Evolutionary conservation across 2,113 vertebrate species (phyloP), one percentile per base, ranked within the genome.

Genomic region (Tautogolabrus adspersus): DNA sequence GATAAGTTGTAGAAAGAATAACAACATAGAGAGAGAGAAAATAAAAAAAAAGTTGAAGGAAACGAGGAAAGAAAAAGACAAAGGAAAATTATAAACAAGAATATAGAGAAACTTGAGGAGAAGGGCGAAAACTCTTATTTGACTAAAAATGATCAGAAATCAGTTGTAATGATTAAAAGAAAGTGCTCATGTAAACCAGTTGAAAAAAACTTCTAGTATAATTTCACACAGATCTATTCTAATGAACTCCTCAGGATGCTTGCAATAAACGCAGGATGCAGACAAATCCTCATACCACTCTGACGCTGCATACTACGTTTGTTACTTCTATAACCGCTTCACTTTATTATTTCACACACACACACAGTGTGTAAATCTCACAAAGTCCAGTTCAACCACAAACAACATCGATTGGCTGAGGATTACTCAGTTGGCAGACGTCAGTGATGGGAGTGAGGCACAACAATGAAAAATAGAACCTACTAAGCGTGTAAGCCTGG

Each of bases 401-500:
- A 75, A 85, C 52, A 70, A 59, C 21, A 64, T 42, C 51, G 21
- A 16, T 44, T 51, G 38, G 42, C 19, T 23, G 46, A 75, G 69
- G 73, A 83, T 84, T 71, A 83, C 46, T 77, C 58, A 66, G 61
- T 16, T 77, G 81, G 76, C 63, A 59, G 51, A 62, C 22, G 47
- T 37, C 34, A 58, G 37, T 56, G 65, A 81, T 56, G 75, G 87
- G 80, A 85, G 86, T 60, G 67, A 70, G 66, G 30, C 15, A 44
- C 52, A 63, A 72, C 66, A 65, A 79, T 85, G 62, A 77, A 78
- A 86, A 85, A 83, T 66, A 66, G 78, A 84, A 81, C 62, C 57
- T 65, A 72, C 69, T 85, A 73, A 82, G 78, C 61, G 6, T 75
- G 75, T 79, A 91, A 83, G 93, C 90, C 67, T 88, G 82, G 66